Percentiles rank a stretch among this genome's conserved stretches.
Conservation (phyloP, 2,888 invertebrate genomes). For the Pristionchus exspectatus region DNA sequence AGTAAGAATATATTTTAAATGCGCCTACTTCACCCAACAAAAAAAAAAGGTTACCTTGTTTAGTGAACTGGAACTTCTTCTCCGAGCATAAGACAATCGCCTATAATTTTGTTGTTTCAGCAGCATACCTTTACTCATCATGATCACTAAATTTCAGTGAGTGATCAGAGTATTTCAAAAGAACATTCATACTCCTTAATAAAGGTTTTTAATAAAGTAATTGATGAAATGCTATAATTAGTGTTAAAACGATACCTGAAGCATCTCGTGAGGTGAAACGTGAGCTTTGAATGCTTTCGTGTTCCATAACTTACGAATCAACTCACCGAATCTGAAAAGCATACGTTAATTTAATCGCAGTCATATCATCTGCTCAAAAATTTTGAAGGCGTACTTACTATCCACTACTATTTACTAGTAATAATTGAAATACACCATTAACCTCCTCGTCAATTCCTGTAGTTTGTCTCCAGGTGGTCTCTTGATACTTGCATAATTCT, state of each 20-base stretch:
- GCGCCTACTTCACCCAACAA: too few species aligned
- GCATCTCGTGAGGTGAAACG: slow-evolving; percentile 99
- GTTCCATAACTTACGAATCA: slow-evolving; percentile 93
- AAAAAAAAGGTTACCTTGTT: slow-evolving; percentile 86
- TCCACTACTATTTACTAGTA: background rate
- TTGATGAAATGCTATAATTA: background rate
- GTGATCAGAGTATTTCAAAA: background rate
- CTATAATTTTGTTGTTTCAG: slow-evolving; percentile 36
- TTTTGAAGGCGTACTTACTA: too few species aligned
- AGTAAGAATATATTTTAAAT: too few species aligned
- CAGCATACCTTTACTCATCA: background rate
- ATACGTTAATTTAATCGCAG: background rate
- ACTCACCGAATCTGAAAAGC: slow-evolving; percentile 67
- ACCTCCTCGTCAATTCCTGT: slow-evolving; percentile 89
- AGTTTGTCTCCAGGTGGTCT: slow-evolving; percentile 96
- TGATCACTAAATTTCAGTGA: background rate
- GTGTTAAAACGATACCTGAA: slow-evolving; percentile 83
- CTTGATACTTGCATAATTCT: slow-evolving; percentile 89
- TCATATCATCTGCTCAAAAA: too few species aligned
- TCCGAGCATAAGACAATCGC: slow-evolving; percentile 90
- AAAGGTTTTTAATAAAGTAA: background rate
- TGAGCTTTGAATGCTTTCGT: slow-evolving; percentile 99
- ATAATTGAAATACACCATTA: background rate
- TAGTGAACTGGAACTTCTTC: slow-evolving; percentile 98
- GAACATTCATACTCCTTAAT: too few species aligned